Evolutionary conservation across 2,113 vertebrate genomes (phyloP).

Genomic region (Nothocercus julius): DNA sequence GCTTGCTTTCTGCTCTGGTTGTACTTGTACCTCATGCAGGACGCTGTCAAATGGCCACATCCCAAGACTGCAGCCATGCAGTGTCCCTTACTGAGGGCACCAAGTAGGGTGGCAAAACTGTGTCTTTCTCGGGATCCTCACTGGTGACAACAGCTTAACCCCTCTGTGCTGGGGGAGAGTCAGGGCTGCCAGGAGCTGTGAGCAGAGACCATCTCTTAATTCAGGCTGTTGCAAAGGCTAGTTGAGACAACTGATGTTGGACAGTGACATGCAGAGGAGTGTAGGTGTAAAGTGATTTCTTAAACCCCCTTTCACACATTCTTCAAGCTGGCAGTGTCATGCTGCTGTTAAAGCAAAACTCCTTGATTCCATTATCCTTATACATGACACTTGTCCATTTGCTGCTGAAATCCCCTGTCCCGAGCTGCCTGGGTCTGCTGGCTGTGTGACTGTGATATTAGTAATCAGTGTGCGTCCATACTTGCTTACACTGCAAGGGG

Average conservation of each 20-base stretch:
- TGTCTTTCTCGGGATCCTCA: neutral
- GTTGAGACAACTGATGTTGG: neutral
- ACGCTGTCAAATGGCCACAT: neutral
- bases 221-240: neutral
- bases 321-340: neutral
- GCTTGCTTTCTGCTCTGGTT: neutral
- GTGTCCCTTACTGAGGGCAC: neutral
- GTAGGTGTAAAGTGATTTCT: neutral
- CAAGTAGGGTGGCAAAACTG: accelerated
- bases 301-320: neutral
- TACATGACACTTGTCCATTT: neutral
- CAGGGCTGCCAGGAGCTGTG: neutral
- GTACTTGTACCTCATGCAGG: neutral
- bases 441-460: neutral
- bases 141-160: neutral
- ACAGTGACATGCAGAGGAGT: accelerated
- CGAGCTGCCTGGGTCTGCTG: neutral
- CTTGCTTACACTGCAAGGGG: neutral
- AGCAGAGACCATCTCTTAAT: neutral
- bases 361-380: neutral
- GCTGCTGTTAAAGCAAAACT: neutral
- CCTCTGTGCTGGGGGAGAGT: accelerated
- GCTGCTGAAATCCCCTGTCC: accelerated
- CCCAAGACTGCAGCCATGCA: accelerated
- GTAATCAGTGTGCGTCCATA: neutral